Evolutionary conservation across 2,797 vertebrate species (phyloP).

Genomic region (Liasis olivaceus): DNA sequence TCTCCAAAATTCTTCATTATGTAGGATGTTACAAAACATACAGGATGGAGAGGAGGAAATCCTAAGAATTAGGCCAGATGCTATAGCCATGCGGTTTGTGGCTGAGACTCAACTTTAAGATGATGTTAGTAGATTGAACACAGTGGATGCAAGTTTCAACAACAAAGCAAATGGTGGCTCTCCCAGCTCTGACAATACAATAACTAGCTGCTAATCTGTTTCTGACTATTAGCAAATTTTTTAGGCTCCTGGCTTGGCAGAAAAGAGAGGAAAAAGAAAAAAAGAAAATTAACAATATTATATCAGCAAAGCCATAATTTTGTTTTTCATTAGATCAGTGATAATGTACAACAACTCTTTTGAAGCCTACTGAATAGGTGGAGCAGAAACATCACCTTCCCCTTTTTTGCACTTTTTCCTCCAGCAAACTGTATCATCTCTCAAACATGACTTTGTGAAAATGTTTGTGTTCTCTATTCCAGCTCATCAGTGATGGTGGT

Average conservation of each 20-base stretch:
- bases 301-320: background rate
- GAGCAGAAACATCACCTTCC: background rate
- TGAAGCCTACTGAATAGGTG: background rate
- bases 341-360: background rate
- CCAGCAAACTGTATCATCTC: rapidly evolving
- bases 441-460: background rate
- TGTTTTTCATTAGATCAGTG: background rate
- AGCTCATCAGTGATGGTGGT: constrained; percentile 97
- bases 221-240: background rate
- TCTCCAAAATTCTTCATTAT: no score
- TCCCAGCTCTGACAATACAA: background rate
- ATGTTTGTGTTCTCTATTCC: constrained; percentile 40
- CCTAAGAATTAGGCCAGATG: background rate
- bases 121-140: background rate
- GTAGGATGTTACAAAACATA: no score
- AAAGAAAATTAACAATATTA: background rate
- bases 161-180: background rate
- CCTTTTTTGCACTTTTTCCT: background rate
- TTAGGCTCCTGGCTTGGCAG: background rate
- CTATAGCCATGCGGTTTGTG: background rate
- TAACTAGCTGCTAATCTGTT: background rate
- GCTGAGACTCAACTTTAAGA: background rate
- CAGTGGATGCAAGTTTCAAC: background rate
- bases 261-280: background rate
- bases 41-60: background rate